Evolutionary conservation across 2,888 invertebrate species (phyloP).

Genomic region (Peribatodes rhomboidaria): DNA sequence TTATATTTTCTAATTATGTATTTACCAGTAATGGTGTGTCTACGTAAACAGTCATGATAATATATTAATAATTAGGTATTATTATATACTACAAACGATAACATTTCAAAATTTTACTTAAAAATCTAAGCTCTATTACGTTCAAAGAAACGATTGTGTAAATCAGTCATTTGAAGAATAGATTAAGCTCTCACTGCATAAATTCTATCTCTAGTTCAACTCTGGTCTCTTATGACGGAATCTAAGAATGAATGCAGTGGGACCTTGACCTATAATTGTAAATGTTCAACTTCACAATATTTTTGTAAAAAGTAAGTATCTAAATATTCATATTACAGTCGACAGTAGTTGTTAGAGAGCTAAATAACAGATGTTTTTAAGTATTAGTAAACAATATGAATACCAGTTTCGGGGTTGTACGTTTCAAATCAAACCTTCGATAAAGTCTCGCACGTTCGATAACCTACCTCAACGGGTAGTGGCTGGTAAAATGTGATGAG

Average conservation of each 20-base stretch:
- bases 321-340: conserved; percentile 15
- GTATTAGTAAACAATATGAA: neutral
- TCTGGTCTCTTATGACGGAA: no score
- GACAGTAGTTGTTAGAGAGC: conserved; percentile 7
- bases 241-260: no score
- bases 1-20: neutral
- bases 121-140: conserved; percentile 61
- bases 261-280: no score
- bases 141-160: conserved; percentile 73
- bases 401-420: neutral
- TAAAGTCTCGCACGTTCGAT: no score
- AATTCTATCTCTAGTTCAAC: no score
- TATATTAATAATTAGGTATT: conserved; percentile 7
- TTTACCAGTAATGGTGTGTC: neutral
- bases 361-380: conserved; percentile 17
- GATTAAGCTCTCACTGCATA: no score
- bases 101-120: conserved; percentile 63
- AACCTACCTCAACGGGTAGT: no score
- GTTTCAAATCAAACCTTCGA: no score
- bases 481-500: no score
- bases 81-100: conserved; percentile 52
- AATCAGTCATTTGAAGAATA: conserved; percentile 79
- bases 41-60: conserved; percentile 14
- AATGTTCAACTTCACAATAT: conserved; percentile 50
- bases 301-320: conserved; percentile 31